Evolutionary conservation across 2,797 vertebrate species (phyloP).

Genomic region (Fundulus diaphanus): DNA sequence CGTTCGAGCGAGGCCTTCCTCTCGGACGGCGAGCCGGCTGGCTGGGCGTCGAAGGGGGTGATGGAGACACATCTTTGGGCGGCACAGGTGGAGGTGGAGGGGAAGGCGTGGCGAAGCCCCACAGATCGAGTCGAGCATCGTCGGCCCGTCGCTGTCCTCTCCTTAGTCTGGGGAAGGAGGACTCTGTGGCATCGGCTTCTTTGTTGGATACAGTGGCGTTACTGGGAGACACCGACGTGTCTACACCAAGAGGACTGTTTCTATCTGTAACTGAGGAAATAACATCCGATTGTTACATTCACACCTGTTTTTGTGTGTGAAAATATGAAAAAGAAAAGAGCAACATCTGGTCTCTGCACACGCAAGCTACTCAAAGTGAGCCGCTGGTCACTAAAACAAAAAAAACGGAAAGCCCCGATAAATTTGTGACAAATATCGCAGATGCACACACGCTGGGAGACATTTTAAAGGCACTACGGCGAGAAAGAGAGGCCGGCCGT

Average conservation of each 20-base stretch:
- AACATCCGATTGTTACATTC: constrained; percentile 42
- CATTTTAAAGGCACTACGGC: constrained; percentile 3
- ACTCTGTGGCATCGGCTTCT: constrained; percentile 57
- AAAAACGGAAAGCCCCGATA: constrained; percentile 18
- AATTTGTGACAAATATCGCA: constrained; percentile 21
- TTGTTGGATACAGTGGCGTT: constrained; percentile 59
- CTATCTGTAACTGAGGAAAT: constrained; percentile 64
- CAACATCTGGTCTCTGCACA: constrained; percentile 25
- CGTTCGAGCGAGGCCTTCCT: constrained; percentile 86
- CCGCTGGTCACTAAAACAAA: constrained; percentile 4
- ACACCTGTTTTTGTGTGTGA: constrained; percentile 14
- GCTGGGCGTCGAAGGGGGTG: constrained; percentile 44
- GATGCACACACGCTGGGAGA: background rate
- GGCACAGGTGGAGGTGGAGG: constrained; percentile 66
- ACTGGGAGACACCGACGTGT: constrained; percentile 45
- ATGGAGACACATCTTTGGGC: constrained; percentile 41
- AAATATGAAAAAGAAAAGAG: constrained; percentile 21
- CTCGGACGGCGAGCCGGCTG: constrained; percentile 80
- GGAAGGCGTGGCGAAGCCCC: constrained; percentile 81
- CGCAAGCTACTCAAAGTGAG: background rate
- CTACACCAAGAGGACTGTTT: constrained; percentile 46
- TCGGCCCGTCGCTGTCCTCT: constrained; percentile 82
- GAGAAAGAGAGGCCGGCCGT: constrained; percentile 26
- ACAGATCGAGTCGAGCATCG: constrained; percentile 85
- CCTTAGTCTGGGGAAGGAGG: constrained; percentile 74